Conservation (phyloP, 1,140 invertebrate species). For the Bilobella aurantiaca region DNA sequence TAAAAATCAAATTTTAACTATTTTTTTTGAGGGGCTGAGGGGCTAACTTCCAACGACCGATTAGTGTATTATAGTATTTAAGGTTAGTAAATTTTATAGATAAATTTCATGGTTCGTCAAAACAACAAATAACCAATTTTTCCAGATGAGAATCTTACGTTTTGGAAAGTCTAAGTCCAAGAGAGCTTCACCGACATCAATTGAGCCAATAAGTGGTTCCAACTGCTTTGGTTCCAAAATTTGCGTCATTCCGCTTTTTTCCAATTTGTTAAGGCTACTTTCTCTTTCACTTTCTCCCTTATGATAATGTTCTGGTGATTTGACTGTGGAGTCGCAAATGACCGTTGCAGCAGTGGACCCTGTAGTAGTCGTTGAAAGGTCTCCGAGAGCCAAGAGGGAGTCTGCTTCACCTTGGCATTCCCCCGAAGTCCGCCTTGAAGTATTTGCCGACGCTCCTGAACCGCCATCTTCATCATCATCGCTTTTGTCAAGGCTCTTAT, state of each 20-base stretch:
- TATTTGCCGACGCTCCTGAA: conserved; percentile 33
- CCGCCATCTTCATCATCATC: conserved; percentile 30
- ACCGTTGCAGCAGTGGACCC: conserved; percentile 7
- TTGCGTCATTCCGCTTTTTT: neutral
- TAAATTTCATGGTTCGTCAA: too few species aligned
- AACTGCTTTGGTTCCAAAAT: neutral
- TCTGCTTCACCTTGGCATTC: conserved; percentile 14
- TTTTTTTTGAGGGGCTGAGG: too few species aligned
- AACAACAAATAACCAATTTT: too few species aligned
- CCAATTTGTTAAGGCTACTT: too few species aligned
- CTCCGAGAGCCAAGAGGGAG: too few species aligned
- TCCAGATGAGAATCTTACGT: too few species aligned
- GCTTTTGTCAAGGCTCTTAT: conserved; percentile 37
- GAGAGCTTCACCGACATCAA: neutral
- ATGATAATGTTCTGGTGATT: conserved; percentile 20
- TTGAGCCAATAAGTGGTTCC: neutral
- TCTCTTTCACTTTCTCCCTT: too few species aligned
- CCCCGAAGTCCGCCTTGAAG: neutral
- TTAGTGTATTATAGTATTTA: too few species aligned
- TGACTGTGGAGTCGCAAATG: conserved; percentile 31
- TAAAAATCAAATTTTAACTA: too few species aligned
- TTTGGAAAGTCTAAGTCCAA: neutral
- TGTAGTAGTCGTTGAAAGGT: conserved; percentile 10
- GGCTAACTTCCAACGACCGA: too few species aligned
- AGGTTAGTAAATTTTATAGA: too few species aligned